A percentile compares a stretch with the other conserved stretches of the same genome.
phyloP scores from a whole-genome alignment of 1,140 invertebrate species.

The Leptinotarsa undecemlineata region DNA sequence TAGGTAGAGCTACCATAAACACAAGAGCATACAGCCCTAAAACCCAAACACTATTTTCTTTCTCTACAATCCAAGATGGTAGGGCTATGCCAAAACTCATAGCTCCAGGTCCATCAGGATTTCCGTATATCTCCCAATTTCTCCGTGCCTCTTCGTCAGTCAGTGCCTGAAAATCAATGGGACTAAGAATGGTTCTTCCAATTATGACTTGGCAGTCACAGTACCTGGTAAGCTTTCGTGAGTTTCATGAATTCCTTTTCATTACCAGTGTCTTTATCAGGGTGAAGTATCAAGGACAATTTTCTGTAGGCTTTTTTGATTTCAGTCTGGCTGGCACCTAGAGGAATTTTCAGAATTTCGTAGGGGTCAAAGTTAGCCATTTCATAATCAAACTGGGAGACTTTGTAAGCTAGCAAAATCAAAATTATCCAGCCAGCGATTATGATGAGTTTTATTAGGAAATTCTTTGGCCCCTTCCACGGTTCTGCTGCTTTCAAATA shows the following conservation, averaged over 20 bases:
- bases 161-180: slow-evolving; percentile 64
- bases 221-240: slow-evolving; percentile 87
- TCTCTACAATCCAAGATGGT: slow-evolving; percentile 99
- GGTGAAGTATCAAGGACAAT: slow-evolving; percentile 92
- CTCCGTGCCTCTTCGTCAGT: slow-evolving; percentile 96
- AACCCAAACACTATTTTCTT: slow-evolving; percentile 98
- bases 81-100: slow-evolving; percentile 99
- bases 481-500: slow-evolving; percentile 82
- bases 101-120: slow-evolving; percentile 98
- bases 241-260: slow-evolving; percentile 97
- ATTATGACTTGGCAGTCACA: neutral
- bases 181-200: no score
- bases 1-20: slow-evolving; percentile 96
- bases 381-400: slow-evolving; percentile 96
- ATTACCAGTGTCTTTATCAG: slow-evolving; percentile 92
- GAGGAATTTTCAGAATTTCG: slow-evolving; percentile 89
- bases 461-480: slow-evolving; percentile 80
- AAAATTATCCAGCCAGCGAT: slow-evolving; percentile 88
- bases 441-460: slow-evolving; percentile 66
- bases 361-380: slow-evolving; percentile 99
- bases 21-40: slow-evolving; percentile 93
- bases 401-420: slow-evolving; percentile 89
- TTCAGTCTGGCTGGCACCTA: slow-evolving; percentile 80
- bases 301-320: slow-evolving; percentile 96
- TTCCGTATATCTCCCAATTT: slow-evolving; percentile 99